A percentile compares a stretch with the other conserved stretches of the same genome.
Evolutionary conservation across 2,797 vertebrate species (phyloP).

Genomic region (Enteromius argenteus): DNA sequence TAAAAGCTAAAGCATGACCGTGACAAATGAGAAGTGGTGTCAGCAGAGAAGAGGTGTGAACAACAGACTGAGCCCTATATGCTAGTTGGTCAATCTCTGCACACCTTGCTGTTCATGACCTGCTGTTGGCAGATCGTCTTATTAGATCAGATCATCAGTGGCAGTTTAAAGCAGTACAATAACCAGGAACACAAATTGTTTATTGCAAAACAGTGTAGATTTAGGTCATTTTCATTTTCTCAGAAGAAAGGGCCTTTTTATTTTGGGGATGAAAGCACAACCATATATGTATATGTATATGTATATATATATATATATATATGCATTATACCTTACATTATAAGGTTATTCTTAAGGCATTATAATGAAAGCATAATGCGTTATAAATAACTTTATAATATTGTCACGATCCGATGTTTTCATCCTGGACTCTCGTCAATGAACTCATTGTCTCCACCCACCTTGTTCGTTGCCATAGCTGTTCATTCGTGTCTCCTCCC

Average conservation of each 20-base stretch:
- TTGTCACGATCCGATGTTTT: no score
- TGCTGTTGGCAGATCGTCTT: not conserved
- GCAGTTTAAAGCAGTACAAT: not conserved
- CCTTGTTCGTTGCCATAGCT: no score
- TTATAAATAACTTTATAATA: no score
- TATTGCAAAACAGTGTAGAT: not conserved
- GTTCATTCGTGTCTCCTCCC: no score
- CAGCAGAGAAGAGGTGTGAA: constrained; percentile 19
- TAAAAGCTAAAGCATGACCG: constrained; percentile 21
- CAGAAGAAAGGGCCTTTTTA: not conserved
- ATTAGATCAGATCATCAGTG: not conserved
- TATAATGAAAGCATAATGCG: no score
- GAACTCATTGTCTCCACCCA: no score
- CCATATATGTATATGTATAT: no score
- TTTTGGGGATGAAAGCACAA: not conserved
- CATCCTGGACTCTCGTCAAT: no score
- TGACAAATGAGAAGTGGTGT: constrained; percentile 49
- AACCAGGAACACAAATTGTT: not conserved
- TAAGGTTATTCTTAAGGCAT: no score
- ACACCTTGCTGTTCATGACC: constrained; percentile 40
- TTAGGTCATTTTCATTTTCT: not conserved
- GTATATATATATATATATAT: no score
- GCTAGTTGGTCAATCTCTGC: constrained; percentile 19
- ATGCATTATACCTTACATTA: no score
- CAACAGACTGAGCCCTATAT: constrained; percentile 27